Evolutionary conservation across 2,113 vertebrate genomes (phyloP).

Genomic region (Hippocampus mohnikei): DNA sequence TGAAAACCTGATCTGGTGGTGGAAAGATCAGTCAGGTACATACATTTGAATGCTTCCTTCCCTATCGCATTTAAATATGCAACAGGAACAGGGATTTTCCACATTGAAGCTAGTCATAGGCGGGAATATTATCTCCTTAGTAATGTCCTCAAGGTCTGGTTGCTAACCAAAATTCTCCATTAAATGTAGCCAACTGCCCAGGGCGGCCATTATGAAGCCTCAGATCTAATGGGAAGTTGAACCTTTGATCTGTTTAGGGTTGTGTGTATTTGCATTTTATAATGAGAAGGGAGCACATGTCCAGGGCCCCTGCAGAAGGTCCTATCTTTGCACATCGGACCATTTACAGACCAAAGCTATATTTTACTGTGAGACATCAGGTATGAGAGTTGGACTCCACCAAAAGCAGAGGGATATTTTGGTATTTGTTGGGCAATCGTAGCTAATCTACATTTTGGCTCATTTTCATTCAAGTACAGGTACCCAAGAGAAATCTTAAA

Average conservation of each 20-base stretch:
- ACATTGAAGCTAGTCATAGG: conserved; percentile 60
- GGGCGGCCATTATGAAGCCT: conserved; percentile 71
- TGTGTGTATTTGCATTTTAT: conserved; percentile 77
- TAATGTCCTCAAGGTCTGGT: conserved; percentile 69
- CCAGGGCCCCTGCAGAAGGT: conserved; percentile 58
- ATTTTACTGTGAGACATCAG: conserved; percentile 51
- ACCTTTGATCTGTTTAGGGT: conserved; percentile 80
- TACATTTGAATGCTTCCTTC: conserved; percentile 40
- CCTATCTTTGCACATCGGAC: conserved; percentile 43
- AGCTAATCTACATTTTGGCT: conserved; percentile 25
- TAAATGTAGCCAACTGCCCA: conserved; percentile 65
- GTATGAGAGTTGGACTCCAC: conserved; percentile 40
- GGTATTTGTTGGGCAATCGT: conserved; percentile 52
- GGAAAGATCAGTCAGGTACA: conserved; percentile 50
- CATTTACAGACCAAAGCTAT: conserved; percentile 50
- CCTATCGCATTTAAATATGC: conserved; percentile 70
- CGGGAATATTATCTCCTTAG: conserved; percentile 72
- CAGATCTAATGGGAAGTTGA: conserved; percentile 69
- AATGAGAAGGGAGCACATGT: conserved; percentile 75
- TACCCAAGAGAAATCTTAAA: conserved; percentile 36
- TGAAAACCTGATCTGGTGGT: conserved; percentile 50
- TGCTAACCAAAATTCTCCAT: conserved; percentile 70
- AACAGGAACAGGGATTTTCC: conserved; percentile 63
- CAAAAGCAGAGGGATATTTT: conserved; percentile 26
- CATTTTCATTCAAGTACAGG: conserved; percentile 52